A percentile compares a stretch with the other conserved stretches of the same genome.
These are phyloP conservation scores for Actinernus sp. DNA, from an alignment of 92 coral and sea anemone species.

Conservation along the genomic window DNA sequence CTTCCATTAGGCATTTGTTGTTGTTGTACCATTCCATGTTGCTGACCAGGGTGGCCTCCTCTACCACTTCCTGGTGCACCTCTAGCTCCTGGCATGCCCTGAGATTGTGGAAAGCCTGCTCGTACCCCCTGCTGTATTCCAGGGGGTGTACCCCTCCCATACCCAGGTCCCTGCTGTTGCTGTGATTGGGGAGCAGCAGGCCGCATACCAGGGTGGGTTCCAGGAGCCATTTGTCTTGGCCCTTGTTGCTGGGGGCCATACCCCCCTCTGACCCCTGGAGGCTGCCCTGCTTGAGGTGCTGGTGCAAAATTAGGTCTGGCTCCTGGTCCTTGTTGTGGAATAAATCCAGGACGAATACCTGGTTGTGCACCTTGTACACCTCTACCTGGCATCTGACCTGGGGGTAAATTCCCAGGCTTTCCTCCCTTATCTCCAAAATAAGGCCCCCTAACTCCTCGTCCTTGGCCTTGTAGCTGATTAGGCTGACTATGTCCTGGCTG, in stretches of 20 bases:
- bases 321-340: constrained; percentile 81
- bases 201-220: constrained; percentile 58
- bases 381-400: constrained; percentile 47
- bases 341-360: constrained; percentile 57
- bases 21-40: constrained; percentile 19
- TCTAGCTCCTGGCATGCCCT: no score
- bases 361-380: constrained; percentile 69
- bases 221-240: constrained; percentile 65
- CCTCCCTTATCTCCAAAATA: constrained; percentile 13
- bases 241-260: constrained; percentile 68
- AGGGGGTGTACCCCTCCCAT: constrained; percentile 33
- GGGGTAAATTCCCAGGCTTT: constrained; percentile 44
- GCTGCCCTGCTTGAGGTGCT: constrained; percentile 41
- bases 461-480: constrained; percentile 31
- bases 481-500: constrained; percentile 13
- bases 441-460: constrained; percentile 39
- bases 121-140: constrained; percentile 45
- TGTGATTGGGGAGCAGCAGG: constrained; percentile 43
- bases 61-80: constrained; percentile 8
- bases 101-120: constrained; percentile 44
- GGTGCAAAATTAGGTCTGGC: constrained; percentile 67
- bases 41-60: constrained; percentile 24
- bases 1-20: constrained; percentile 12
- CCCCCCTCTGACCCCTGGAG: constrained; percentile 56
- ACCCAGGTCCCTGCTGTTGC: constrained; percentile 43